phyloP scores from a whole-genome alignment of 2,797 vertebrate species.

The Brachyalestes nurse region DNA sequence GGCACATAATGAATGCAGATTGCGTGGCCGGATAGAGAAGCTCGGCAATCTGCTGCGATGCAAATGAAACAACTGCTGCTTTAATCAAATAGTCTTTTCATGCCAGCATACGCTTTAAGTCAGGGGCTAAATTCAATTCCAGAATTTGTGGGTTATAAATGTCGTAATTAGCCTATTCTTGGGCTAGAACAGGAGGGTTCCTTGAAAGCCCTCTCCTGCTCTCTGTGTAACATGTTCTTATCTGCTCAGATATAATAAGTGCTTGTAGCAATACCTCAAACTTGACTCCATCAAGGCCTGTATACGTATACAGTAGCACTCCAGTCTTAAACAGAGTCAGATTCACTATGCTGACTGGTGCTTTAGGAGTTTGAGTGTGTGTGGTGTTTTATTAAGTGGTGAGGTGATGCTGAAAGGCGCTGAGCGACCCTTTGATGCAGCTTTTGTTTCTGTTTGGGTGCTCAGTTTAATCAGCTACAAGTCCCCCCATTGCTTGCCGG shows the following conservation, averaged over 20 bases:
- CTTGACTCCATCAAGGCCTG: neutral
- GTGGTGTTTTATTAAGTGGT: slow-evolving; percentile 79
- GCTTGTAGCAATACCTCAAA: neutral
- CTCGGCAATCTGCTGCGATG: slow-evolving; percentile 77
- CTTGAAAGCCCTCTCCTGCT: slow-evolving; percentile 18
- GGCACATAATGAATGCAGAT: slow-evolving; percentile 79
- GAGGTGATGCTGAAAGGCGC: slow-evolving; percentile 77
- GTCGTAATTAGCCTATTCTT: slow-evolving; percentile 82
- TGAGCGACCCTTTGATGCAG: slow-evolving; percentile 75
- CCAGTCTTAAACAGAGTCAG: slow-evolving; percentile 35
- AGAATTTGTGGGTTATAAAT: slow-evolving; percentile 79
- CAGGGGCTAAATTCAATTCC: slow-evolving; percentile 79
- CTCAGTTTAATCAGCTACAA: slow-evolving; percentile 82
- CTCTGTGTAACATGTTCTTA: slow-evolving; percentile 46
- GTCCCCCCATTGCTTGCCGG: slow-evolving; percentile 75
- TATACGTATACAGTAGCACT: slow-evolving; percentile 5
- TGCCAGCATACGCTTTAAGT: slow-evolving; percentile 81
- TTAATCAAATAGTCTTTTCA: slow-evolving; percentile 83
- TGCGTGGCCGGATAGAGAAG: slow-evolving; percentile 74
- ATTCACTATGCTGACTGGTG: slow-evolving; percentile 80
- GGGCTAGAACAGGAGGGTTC: slow-evolving; percentile 60
- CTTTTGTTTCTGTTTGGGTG: slow-evolving; percentile 80
- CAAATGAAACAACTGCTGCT: slow-evolving; percentile 81
- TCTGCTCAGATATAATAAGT: slow-evolving; percentile 23
- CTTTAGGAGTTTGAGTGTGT: slow-evolving; percentile 76